Evolutionary conservation across 2,888 invertebrate genomes (phyloP), one percentile per base, ranked within the genome.

Genomic region (Parochlus steinenii): DNA sequence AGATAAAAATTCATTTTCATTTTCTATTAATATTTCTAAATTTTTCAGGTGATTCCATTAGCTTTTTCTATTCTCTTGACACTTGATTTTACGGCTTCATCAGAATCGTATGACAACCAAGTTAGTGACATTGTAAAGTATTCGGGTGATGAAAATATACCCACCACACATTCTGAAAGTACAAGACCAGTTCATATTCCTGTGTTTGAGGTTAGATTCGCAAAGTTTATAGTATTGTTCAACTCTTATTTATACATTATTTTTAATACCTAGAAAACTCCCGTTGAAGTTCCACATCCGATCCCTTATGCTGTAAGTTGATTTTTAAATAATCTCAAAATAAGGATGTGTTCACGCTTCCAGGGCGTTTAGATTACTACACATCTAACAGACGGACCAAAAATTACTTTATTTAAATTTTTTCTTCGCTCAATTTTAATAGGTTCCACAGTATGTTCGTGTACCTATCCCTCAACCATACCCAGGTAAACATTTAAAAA

Each of bases 391-490:
- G n/a, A n/a, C n/a, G n/a, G n/a, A 30, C 18, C 14, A 23, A 8
- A 31, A 22, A 8, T 10, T 26, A 26, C 7, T 8, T n/a, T 26
- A 6, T n/a, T 26, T 26, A 8, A n/a, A 26, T 10, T 26, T n/a
- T 26, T 6, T 10, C 8, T 8, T 26, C 11, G 8, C 5, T 26
- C 6, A 26, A 26, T 10, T 6, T n/a, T 12, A 10, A 8, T 6
- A 8, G 12, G 6, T 26, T 6, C 8, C 58, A 14, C 55, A 56
- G 43, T 48, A 63, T 12, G 53, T 78, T 42, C 74, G 73, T 53
- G 65, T 79, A 17, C 71, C 75, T 38, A 76, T 79, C 31, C 78
- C 78, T 2, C 74, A 78, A 40, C 79, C 79, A 3, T 76, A 76
- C 58, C 69, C 78, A 1, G 12, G 11, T 6, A 28, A 34, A 14